Evolutionary conservation across 2,888 invertebrate genomes (phyloP), one percentile per base, ranked within the genome.

Genomic region (Strigamia crassipes): DNA sequence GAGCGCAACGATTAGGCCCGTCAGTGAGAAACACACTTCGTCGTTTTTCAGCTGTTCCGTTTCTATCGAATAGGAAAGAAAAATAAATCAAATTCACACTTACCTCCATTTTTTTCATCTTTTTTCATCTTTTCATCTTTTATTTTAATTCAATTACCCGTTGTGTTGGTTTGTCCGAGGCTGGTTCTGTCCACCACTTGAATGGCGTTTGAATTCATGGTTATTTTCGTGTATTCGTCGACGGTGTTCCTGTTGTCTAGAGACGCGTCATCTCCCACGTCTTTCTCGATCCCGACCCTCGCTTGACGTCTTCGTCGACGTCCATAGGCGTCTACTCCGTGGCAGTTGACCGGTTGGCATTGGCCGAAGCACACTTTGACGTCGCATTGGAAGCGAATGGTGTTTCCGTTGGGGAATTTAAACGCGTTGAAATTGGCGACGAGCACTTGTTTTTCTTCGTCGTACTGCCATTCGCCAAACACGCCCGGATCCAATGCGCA

Each of bases 321-420:
- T 82, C 96, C 96, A 86, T 93, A 96, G 34, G 96, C 96, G 88
- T 96, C 95, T 86, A 93, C 93, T 84, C 96, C 96, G 85, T 94
- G 93, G 88, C 96, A 97, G 87, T 96, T 96, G 1, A 96, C 96
- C 85, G 96, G 96, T 90, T 96, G 96, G 88, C 96, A 97, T 89
- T 93, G 94, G 87, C 96, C 96, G 87, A 96, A 96, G 90, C 96
- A 96, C 12, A 97, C 96, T 83, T 96, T 91, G 86, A 96, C 96
- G 88, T 96, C 96, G 88, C 96, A 96, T 88, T 96, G 96, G 94
- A 97, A 96, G 88, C 95, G 90, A 86, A 96, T 95, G 86, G 95
- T 96, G 86, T 96, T 96, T 86, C 96, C 96, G 85, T 94, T 95
- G 0, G 96, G 96, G 92, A 96, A 97, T 87, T 96, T 96, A 88